These are phyloP conservation scores for Hyperoplus lanceolatus DNA, from an alignment of 2,797 vertebrate species.

Conservation along the genomic window DNA sequence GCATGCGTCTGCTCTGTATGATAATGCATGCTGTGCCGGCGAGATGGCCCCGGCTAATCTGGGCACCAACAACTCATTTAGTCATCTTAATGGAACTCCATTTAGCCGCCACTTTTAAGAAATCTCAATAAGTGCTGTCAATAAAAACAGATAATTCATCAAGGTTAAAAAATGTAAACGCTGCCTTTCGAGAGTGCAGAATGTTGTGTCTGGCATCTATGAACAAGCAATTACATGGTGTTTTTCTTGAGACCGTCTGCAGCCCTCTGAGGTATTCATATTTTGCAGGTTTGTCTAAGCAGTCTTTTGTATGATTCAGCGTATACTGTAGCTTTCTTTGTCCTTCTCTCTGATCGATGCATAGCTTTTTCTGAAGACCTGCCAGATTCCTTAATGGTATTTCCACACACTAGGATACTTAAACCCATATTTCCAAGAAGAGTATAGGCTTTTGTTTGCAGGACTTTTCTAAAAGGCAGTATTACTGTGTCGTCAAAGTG, in stretches of 20 bases:
- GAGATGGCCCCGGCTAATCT: conserved; percentile 84
- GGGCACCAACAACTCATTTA: conserved; percentile 82
- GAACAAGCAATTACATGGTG: conserved; percentile 75
- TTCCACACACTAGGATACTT: conserved; percentile 32
- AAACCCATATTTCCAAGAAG: conserved; percentile 12
- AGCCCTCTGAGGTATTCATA: conserved; percentile 67
- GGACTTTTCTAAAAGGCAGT: conserved; percentile 12
- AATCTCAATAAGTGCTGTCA: conserved; percentile 86
- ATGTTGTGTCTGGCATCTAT: conserved; percentile 61
- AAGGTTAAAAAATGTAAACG: conserved; percentile 83
- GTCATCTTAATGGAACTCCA: conserved; percentile 85
- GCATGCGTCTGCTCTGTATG: conserved; percentile 84
- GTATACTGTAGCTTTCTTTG: conserved; percentile 29
- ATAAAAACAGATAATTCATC: conserved; percentile 85
- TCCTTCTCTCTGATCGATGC: conserved; percentile 32
- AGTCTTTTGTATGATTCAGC: conserved; percentile 52
- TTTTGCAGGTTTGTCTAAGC: conserved; percentile 59
- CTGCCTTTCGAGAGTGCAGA: conserved; percentile 59
- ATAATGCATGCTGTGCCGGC: conserved; percentile 81
- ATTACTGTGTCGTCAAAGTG: background rate
- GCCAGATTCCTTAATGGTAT: conserved; percentile 48
- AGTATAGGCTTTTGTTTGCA: conserved; percentile 8
- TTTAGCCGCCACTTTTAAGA: conserved; percentile 83
- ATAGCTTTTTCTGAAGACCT: conserved; percentile 35
- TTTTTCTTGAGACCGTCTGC: conserved; percentile 65